These are phyloP conservation scores for Channa argus DNA, from an alignment of 2,113 vertebrate genomes.

Conservation along the genomic window DNA sequence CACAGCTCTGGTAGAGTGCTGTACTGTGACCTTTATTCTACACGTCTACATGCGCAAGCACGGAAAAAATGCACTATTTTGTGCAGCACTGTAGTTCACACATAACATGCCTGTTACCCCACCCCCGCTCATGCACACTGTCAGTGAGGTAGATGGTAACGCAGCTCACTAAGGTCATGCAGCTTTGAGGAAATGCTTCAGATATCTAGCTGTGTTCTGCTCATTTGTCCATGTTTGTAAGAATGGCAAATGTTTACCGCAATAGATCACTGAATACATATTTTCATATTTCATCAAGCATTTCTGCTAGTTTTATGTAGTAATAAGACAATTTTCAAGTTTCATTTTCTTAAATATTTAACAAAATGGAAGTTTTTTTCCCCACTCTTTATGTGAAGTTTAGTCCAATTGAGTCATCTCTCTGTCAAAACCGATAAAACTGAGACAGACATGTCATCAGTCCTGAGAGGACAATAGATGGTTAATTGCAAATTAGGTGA, in stretches of 20 bases:
- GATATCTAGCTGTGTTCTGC: not conserved
- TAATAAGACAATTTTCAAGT: not conserved
- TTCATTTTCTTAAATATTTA: not conserved
- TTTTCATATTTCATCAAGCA: not conserved
- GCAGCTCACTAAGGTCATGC: constrained; percentile 31
- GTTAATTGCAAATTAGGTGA: not conserved
- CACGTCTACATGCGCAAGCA: constrained; percentile 49
- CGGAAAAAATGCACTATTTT: constrained; percentile 39
- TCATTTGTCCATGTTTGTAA: not conserved
- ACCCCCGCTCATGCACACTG: constrained; percentile 50
- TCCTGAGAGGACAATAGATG: too few species aligned
- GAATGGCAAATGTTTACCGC: not conserved
- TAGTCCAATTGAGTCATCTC: too few species aligned
- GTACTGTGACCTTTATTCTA: constrained; percentile 79
- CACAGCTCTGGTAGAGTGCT: constrained; percentile 69
- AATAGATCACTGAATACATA: too few species aligned
- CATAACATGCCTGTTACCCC: constrained; percentile 68
- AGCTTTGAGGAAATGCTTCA: constrained; percentile 46
- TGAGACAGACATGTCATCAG: too few species aligned
- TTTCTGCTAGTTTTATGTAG: not conserved
- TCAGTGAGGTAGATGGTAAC: constrained; percentile 46
- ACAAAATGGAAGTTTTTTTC: not conserved
- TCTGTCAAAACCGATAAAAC: too few species aligned
- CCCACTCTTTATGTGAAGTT: not conserved
- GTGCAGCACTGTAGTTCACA: constrained; percentile 74